Percentiles rank a stretch among this genome's conserved stretches.
Conservation (phyloP, 1,140 invertebrate species). For the Lucilia cuprina region DNA sequence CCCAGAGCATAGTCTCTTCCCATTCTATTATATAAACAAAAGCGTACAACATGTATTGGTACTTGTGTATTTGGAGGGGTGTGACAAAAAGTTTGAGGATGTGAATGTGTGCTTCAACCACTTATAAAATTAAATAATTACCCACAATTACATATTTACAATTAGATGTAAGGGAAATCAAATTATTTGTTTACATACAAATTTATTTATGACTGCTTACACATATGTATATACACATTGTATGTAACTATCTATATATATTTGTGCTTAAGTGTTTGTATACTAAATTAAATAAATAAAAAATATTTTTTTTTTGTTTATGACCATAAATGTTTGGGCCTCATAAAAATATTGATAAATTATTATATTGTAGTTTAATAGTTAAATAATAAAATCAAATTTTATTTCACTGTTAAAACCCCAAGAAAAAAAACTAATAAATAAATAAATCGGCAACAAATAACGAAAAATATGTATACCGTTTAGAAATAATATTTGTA, state of each 20-base stretch:
- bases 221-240: too few relatives aligned
- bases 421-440: neutral
- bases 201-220: too few relatives aligned
- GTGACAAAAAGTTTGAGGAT: too few relatives aligned
- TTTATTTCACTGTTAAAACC: neutral
- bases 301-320: neutral
- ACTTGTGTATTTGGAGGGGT: neutral
- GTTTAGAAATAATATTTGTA: neutral
- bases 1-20: too few relatives aligned
- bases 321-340: neutral
- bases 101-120: neutral
- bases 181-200: slow-evolving; percentile 2
- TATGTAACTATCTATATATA: neutral
- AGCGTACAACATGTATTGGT: neutral
- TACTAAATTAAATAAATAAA: neutral
- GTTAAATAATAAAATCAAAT: neutral
- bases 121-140: neutral
- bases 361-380: neutral
- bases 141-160: neutral
- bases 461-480: neutral
- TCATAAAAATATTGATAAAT: neutral
- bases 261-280: neutral
- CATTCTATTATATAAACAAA: too few relatives aligned
- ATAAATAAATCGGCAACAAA: neutral
- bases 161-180: neutral